phyloP scores from a whole-genome alignment of 2,888 invertebrate species.

The Temnothorax rugatulus region DNA sequence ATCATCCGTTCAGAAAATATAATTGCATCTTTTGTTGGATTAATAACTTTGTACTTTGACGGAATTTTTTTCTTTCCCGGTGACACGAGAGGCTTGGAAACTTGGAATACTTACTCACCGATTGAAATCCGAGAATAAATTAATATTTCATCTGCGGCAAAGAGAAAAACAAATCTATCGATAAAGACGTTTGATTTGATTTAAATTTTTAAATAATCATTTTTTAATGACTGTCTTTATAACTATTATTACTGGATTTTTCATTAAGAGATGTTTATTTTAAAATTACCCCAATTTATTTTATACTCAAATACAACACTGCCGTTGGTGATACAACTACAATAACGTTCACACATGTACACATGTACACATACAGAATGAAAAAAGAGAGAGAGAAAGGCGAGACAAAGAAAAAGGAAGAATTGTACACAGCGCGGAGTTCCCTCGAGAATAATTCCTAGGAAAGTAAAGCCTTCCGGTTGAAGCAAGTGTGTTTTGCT shows the following conservation, averaged over 20 bases:
- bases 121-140: neutral
- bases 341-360: neutral
- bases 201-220: neutral
- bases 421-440: constrained; percentile 45
- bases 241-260: neutral
- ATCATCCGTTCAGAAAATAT: neutral
- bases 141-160: neutral
- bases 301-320: neutral
- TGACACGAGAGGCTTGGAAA: neutral
- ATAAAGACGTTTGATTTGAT: neutral
- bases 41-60: neutral
- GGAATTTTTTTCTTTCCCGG: neutral
- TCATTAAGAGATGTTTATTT: neutral
- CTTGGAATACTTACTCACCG: neutral
- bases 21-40: neutral
- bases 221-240: neutral
- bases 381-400: neutral
- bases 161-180: neutral
- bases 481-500: constrained; percentile 62
- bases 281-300: neutral
- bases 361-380: neutral
- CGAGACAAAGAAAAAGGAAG: constrained; percentile 57
- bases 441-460: constrained; percentile 69
- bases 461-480: constrained; percentile 65
- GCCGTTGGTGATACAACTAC: neutral